Conservation (phyloP, 2,888 invertebrate genomes). For the Plebejus melissa region DNA sequence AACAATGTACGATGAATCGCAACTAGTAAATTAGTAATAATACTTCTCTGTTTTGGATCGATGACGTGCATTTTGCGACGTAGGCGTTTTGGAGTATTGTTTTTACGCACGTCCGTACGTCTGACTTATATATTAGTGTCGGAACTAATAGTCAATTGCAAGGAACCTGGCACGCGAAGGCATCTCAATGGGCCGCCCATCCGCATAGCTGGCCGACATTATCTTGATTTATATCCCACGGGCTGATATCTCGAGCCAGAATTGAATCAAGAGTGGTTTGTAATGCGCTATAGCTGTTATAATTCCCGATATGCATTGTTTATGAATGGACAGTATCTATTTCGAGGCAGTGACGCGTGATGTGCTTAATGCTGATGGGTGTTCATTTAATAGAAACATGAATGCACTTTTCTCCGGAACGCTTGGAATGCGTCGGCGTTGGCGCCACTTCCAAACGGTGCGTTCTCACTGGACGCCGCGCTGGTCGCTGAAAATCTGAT, state of each 20-base stretch:
- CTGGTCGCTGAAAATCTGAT: no score
- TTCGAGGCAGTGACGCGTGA: constrained; percentile 61
- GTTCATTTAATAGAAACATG: constrained; percentile 53
- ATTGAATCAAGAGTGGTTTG: constrained; percentile 51
- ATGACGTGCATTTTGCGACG: constrained; percentile 27
- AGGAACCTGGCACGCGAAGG: constrained; percentile 66
- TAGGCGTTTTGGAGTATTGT: constrained; percentile 38
- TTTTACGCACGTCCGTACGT: constrained; percentile 49
- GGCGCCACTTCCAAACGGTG: constrained; percentile 39
- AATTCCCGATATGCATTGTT: constrained; percentile 63
- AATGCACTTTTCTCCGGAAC: constrained; percentile 56
- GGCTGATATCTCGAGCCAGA: constrained; percentile 54
- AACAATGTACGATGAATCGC: not conserved
- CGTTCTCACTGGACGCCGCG: no score
- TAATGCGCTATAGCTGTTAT: constrained; percentile 53
- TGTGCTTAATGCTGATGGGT: constrained; percentile 53
- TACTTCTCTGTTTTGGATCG: not conserved
- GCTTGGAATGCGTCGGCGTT: constrained; percentile 48
- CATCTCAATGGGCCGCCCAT: constrained; percentile 66
- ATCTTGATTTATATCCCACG: constrained; percentile 67
- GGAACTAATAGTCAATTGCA: constrained; percentile 55
- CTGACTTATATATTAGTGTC: constrained; percentile 50
- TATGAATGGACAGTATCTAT: constrained; percentile 65
- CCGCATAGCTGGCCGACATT: constrained; percentile 63
- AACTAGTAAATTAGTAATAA: not conserved